Conservation (phyloP, 2,113 vertebrate species). For the Tamias sibiricus region DNA sequence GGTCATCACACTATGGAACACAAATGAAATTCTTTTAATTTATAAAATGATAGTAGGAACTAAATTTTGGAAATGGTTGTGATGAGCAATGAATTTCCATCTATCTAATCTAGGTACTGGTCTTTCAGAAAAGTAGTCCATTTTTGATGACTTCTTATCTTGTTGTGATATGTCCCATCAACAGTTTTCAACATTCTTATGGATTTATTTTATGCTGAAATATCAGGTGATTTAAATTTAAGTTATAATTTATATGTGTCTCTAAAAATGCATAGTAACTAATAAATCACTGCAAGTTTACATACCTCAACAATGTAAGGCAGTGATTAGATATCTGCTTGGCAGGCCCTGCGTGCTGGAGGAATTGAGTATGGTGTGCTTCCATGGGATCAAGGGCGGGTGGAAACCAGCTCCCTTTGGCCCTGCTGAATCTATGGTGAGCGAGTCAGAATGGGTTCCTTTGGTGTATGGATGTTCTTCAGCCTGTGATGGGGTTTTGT, state of each 20-base stretch:
- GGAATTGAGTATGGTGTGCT: background rate
- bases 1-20: conserved; percentile 76
- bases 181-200: background rate
- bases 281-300: background rate
- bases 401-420: background rate
- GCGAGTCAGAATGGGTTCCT: background rate
- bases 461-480: background rate
- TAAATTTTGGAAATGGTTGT: conserved; percentile 77
- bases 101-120: conserved; percentile 83
- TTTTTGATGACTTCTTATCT: conserved; percentile 74
- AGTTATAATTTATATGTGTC: background rate
- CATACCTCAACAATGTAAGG: background rate
- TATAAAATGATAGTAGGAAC: conserved; percentile 77
- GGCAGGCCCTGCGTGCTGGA: background rate
- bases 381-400: background rate
- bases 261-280: background rate
- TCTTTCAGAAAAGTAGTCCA: conserved; percentile 71
- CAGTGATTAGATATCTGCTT: background rate
- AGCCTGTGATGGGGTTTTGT: background rate
- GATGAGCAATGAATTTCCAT: conserved; percentile 79
- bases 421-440: background rate
- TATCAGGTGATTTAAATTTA: background rate
- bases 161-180: conserved; percentile 50
- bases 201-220: background rate
- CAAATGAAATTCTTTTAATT: conserved; percentile 81